Evolutionary conservation across 2,113 vertebrate species (phyloP).

Genomic region (Eclectus roratus): DNA sequence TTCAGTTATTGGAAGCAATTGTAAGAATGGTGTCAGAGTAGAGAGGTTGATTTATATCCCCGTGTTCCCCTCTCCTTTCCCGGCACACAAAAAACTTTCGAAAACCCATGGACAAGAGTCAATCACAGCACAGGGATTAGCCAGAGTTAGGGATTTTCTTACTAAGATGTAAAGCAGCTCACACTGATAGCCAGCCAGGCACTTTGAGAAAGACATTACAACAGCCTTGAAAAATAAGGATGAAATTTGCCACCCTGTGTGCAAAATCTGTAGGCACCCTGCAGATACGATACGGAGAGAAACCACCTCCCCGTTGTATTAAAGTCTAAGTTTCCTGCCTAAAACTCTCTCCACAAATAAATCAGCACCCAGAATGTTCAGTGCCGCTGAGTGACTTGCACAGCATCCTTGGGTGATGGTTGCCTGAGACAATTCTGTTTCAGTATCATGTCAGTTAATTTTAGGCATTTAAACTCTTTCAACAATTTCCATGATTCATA

Average conservation of each 20-base stretch:
- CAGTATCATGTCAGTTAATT: not conserved
- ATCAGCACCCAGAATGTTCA: not conserved
- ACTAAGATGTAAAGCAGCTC: slow-evolving; percentile 41
- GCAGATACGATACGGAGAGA: not conserved
- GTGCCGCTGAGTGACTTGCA: not conserved
- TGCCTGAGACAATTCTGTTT: not conserved
- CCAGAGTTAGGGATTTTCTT: slow-evolving; percentile 10
- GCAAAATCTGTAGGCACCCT: not conserved
- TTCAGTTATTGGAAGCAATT: not conserved
- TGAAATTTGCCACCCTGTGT: not conserved
- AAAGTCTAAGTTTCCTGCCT: not conserved
- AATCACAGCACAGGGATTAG: slow-evolving; percentile 26
- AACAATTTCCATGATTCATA: slow-evolving; percentile 41
- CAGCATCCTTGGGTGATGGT: not conserved
- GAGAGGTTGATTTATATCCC: not conserved
- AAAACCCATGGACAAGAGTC: not conserved
- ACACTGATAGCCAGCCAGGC: slow-evolving; percentile 1
- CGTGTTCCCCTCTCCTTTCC: not conserved
- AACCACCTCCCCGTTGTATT: not conserved
- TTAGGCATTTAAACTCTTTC: not conserved
- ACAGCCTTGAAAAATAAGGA: not conserved
- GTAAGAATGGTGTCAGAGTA: not conserved
- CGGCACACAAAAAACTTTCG: not conserved
- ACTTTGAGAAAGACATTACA: slow-evolving; percentile 18
- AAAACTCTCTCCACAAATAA: not conserved